Evolutionary conservation across 2,888 invertebrate genomes (phyloP).

Genomic region (Carterocephalus palaemon): DNA sequence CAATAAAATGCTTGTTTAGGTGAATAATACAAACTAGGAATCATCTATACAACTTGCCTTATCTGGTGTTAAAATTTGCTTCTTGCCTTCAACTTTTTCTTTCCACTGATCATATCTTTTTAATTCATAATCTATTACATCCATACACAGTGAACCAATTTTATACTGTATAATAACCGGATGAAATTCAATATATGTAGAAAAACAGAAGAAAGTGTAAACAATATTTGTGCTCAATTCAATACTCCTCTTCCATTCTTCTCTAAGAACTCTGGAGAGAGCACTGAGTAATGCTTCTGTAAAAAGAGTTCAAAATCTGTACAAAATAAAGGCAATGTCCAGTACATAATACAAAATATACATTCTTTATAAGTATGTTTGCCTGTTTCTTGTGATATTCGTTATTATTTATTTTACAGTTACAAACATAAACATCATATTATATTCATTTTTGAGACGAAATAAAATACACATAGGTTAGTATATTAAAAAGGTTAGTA

Average conservation of each 20-base stretch:
- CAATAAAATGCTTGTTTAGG: no score
- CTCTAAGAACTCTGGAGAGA: constrained; percentile 94
- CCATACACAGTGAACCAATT: constrained; percentile 98
- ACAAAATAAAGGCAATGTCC: no score
- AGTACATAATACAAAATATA: no score
- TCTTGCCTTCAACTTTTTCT: constrained; percentile 78
- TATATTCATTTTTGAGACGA: neutral
- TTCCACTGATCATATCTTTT: constrained; percentile 96
- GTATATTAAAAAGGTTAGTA: neutral
- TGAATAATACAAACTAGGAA: constrained; percentile 10
- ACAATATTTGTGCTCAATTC: constrained; percentile 98
- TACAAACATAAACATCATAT: neutral
- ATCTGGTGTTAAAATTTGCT: constrained; percentile 64
- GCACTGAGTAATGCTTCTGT: constrained; percentile 96
- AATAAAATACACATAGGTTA: no score
- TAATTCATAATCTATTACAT: constrained; percentile 96
- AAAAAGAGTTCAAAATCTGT: no score
- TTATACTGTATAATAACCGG: constrained; percentile 96
- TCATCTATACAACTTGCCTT: constrained; percentile 49
- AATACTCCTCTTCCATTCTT: constrained; percentile 98
- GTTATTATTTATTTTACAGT: neutral
- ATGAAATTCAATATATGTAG: constrained; percentile 97
- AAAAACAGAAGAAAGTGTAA: constrained; percentile 98
- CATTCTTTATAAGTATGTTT: no score
- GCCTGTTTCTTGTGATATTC: neutral